Conservation (phyloP, 2,888 invertebrate genomes). For the Pogonocherus hispidulus region DNA sequence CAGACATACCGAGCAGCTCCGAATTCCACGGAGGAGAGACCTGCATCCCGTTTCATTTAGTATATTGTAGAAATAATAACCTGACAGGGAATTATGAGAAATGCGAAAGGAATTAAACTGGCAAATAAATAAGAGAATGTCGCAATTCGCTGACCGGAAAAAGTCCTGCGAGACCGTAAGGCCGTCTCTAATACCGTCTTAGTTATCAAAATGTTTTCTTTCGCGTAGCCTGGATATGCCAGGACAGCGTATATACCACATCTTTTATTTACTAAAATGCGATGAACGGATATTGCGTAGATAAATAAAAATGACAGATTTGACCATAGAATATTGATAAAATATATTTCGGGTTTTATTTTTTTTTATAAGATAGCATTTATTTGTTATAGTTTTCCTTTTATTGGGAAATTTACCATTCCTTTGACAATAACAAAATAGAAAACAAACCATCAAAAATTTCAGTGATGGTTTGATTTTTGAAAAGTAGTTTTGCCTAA, state of each 20-base stretch:
- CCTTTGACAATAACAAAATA: too few relatives aligned
- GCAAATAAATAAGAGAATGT: slow-evolving; percentile 62
- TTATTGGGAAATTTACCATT: too few relatives aligned
- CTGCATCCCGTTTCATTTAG: slow-evolving; percentile 47
- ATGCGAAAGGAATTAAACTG: slow-evolving; percentile 64
- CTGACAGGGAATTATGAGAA: slow-evolving; percentile 48
- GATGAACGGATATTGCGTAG: not conserved
- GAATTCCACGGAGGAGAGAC: not conserved
- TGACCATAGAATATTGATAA: too few relatives aligned
- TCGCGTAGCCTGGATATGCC: not conserved
- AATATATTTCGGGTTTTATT: too few relatives aligned
- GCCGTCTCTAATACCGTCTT: slow-evolving; percentile 33
- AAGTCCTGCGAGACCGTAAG: slow-evolving; percentile 51
- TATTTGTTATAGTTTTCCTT: too few relatives aligned
- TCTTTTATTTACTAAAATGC: not conserved
- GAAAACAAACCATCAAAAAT: too few relatives aligned
- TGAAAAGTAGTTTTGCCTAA: too few relatives aligned
- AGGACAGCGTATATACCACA: too few relatives aligned
- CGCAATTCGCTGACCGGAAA: slow-evolving; percentile 59
- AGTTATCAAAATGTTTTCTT: slow-evolving; percentile 34
- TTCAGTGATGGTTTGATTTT: too few relatives aligned
- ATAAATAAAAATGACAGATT: too few relatives aligned
- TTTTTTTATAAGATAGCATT: too few relatives aligned
- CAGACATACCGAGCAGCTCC: not conserved
- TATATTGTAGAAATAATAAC: slow-evolving; percentile 44